Conservation (phyloP, 2,113 vertebrate genomes). For the Cercopithecus mona region DNA sequence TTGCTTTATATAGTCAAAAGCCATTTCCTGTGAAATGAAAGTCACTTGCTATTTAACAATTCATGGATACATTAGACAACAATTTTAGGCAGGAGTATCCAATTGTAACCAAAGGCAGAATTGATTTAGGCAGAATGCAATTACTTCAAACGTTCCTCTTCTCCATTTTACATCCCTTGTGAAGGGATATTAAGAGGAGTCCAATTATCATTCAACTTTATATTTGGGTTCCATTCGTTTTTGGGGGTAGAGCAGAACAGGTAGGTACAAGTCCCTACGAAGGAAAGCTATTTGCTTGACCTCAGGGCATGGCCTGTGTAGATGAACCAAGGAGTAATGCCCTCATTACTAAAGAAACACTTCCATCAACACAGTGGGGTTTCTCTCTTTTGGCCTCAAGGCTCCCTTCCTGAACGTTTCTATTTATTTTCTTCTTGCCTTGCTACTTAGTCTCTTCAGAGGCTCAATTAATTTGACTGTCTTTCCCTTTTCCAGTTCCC, state of each 20-base stretch:
- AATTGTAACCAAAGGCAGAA: conserved; percentile 33
- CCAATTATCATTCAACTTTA: background rate
- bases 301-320: background rate
- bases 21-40: conserved; percentile 52
- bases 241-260: background rate
- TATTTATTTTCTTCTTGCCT: background rate
- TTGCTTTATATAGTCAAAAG: conserved; percentile 47
- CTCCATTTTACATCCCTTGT: background rate
- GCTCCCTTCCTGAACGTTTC: background rate
- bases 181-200: background rate
- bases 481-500: background rate
- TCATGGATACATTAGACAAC: background rate
- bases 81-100: background rate
- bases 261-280: accelerated
- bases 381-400: background rate
- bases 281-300: background rate
- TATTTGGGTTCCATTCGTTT: background rate
- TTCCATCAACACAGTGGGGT: background rate
- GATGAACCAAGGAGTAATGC: background rate
- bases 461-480: background rate
- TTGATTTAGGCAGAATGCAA: conserved; percentile 10
- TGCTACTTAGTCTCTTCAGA: background rate
- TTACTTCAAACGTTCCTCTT: background rate
- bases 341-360: background rate
- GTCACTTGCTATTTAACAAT: conserved; percentile 51